Evolutionary conservation across 2,113 vertebrate genomes (phyloP), one percentile per base, ranked within the genome.

Genomic region (Progne subis): DNA sequence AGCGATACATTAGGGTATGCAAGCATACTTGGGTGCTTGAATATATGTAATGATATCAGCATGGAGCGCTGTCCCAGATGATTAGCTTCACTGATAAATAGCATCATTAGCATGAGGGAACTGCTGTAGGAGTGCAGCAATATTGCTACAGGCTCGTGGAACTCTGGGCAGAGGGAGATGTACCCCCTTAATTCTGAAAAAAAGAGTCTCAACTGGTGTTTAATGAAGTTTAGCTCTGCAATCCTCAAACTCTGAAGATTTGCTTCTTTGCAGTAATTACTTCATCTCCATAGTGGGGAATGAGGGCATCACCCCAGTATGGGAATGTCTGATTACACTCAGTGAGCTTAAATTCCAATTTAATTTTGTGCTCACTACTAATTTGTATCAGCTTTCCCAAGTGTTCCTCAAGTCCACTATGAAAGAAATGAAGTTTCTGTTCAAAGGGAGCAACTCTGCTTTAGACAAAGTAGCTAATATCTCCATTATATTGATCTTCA

Each of bases 231-330:
- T 61, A 77, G 31, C 52, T 76, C 77, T 81, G 64, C 50, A 86
- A 39, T 89, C 25, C 57, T 89, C 74, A 75, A 56, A 61, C 44
- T 89, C 82, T 69, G 65, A 82, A 76, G 10, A 87, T 82, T 90
- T 69, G 14, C 67, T 85, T 64, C 75, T 79, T 72, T 90, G 21
- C 52, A 76, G 74, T 87, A 90, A 93, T 95, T 93, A 50, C 63
- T 94, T 94, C 67, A 43, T 93, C 88, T 90, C 70, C 70, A 32
- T 82, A 68, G 53, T 82, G 70, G 70, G 71, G 67, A 91, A 88
- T 53, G 88, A 93, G 92, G 57, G 70, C 90, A 94, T 91, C 90
- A 93, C 85, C 85, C 37, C 57, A 61, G 65, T 46, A 55, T 39
- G 31, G 64, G 61, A 79, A 91, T 23, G 65, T 53, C 61, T 91